Base-by-base conservation (phyloP, 2,113 vertebrate species). In the Dunckerocampus dactyliophorus region DNA sequence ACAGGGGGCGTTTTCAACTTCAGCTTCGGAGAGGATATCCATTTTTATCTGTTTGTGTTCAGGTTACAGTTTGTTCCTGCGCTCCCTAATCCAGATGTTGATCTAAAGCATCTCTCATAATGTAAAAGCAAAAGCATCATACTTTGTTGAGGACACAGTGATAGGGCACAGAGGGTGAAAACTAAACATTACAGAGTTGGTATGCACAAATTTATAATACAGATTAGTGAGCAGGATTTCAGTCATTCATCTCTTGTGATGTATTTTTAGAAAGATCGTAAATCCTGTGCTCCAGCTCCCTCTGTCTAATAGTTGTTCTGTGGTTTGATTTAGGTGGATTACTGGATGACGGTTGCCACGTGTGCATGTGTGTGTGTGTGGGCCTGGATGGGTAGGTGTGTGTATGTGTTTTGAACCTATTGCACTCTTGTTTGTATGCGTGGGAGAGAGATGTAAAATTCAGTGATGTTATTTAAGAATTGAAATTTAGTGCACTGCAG, bases 51-150 rank as follows among this genome's bases (percentile, higher is more conserved):
- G 65, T 37, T 74, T 53, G 47, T 48, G 51, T 74, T 65, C 10
- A 47, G 20, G 73, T 75, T 62, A 83, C 81, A 70, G 42, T 81
- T 75, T 79, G 74, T 76, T 61, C 74, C 67, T 47, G 70, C 37
- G 59, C 62, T 61, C 77, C 61, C 69, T 88, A 88, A 88, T 86
- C 85, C 82, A 73, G 8, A 37, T 72, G 75, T 76, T 65, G 68
- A 76, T 86, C 80, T 67, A 69, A 80, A 84, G 85, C 77, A 85
- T 75, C 61, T 83, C 58, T 54, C 71, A 19, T 62, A 67, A 74
- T 82, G 72, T 62, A 63, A 59, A 69, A 75, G 69, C 64, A 64
- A 69, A 81, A 71, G 71, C 79, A 39, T 67, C 65, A 70, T 39
- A 59, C 77, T 82, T 65, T 73, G 63, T 59, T 19, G 57, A 46